Evolutionary conservation across 2,888 invertebrate species (phyloP).

Genomic region (Diarsia dahlii): DNA sequence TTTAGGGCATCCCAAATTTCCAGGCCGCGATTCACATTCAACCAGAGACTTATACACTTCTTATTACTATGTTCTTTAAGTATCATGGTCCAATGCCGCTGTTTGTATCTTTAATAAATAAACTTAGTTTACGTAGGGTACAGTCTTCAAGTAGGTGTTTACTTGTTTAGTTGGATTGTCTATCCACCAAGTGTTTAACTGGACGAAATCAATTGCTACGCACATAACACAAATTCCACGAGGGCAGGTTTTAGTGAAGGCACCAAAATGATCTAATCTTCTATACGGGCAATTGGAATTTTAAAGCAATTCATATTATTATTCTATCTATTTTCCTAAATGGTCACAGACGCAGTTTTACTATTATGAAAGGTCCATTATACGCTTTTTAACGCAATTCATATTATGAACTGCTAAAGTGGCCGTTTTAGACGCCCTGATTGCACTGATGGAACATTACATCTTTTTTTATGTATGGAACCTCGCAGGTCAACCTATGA

Average conservation of each 20-base stretch:
- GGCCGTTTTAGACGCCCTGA: too few relatives aligned
- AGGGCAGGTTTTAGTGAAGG: background rate
- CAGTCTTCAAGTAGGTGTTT: background rate
- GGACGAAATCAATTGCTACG: too few relatives aligned
- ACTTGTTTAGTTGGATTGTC: background rate
- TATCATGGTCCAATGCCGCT: constrained; percentile 84
- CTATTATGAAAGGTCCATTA: too few relatives aligned
- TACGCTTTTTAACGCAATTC: too few relatives aligned
- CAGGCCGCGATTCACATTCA: constrained; percentile 76
- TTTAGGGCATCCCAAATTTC: constrained; percentile 84
- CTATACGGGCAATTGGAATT: background rate
- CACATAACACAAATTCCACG: too few relatives aligned
- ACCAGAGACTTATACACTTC: constrained; percentile 78
- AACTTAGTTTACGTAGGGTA: background rate
- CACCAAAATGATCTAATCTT: background rate
- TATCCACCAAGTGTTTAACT: too few relatives aligned
- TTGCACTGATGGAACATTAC: background rate
- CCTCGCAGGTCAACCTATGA: too few relatives aligned
- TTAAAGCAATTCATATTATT: too few relatives aligned
- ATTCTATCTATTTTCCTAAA: too few relatives aligned
- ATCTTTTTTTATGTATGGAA: background rate
- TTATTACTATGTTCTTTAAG: constrained; percentile 78
- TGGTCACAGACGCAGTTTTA: too few relatives aligned
- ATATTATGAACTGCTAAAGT: too few relatives aligned
- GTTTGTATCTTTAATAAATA: constrained; percentile 78